phyloP scores from a whole-genome alignment of 2,888 invertebrate species.

The Drosophila engyochracea region DNA sequence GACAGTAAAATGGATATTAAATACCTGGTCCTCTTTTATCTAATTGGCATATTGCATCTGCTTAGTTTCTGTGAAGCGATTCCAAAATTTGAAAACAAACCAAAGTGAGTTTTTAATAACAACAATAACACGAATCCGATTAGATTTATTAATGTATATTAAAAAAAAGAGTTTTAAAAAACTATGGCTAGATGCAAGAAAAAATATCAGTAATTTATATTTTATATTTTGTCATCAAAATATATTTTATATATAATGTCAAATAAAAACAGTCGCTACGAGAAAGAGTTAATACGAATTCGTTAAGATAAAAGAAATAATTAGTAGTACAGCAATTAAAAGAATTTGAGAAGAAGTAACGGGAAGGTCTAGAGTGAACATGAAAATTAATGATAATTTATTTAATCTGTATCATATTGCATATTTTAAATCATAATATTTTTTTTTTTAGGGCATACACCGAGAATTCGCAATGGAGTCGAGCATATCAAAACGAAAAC shows the following conservation, averaged over 20 bases:
- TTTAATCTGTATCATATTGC: background rate
- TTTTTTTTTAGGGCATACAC: constrained; percentile 59
- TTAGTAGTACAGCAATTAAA: background rate
- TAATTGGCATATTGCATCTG: constrained; percentile 37
- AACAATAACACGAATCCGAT: background rate
- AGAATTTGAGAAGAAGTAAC: background rate
- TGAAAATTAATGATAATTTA: background rate
- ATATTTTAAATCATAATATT: background rate
- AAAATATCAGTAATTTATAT: no score
- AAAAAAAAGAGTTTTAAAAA: background rate
- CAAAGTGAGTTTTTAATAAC: constrained; percentile 63
- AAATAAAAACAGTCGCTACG: background rate
- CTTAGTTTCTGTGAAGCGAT: constrained; percentile 51
- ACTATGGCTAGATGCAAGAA: background rate
- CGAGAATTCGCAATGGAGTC: constrained; percentile 81
- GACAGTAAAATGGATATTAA: constrained; percentile 56
- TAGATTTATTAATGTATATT: background rate
- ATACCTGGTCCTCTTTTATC: constrained; percentile 25
- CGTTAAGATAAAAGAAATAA: no score
- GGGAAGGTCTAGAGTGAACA: background rate
- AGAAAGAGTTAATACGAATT: no score
- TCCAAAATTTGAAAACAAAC: constrained; percentile 70
- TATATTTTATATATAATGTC: background rate
- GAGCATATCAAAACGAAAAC: constrained; percentile 81
- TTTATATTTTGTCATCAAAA: no score